Evolutionary conservation across 2,888 invertebrate species (phyloP), one percentile per base, ranked within the genome.

Genomic region (Blomia tropicalis): DNA sequence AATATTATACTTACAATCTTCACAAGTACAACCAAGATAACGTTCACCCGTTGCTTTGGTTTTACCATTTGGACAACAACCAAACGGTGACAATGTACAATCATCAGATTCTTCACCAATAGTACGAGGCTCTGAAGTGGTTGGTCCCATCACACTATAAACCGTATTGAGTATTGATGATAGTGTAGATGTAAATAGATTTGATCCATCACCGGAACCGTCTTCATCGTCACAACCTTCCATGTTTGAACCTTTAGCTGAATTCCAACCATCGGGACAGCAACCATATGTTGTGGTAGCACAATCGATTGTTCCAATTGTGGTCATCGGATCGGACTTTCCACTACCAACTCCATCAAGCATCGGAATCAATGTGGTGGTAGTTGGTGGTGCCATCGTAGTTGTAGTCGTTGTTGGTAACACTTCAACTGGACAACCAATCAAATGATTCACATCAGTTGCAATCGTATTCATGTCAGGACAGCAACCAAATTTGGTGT

Each of bases 401-500:
- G 36, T 62, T 3, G 36, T 31, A 31, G 36, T 23, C 2, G 27
- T 56, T 11, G n/a, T n/a, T n/a, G n/a, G n/a, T n/a, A n/a, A 14
- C n/a, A 19, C 14, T 23, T 30, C 32, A 11, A 2, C 3, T 68
- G 66, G 63, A 56, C 67, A 67, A n/a, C 58, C 64, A 51, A 23
- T 58, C 17, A 43, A 60, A 25, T 68, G 59, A 19, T 2, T 1
- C 31, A 27, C 36, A 30, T 27, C 62, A n/a, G 93, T 87, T 68
- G 83, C 81, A 11, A 81, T 82, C 64, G 83, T 74, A 0, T 89
- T 89, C 75, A 91, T 88, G 0, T 84, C 81, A 11, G 62, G 56
- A 70, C 92, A 92, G 71, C 92, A 92, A 0, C 88, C 84, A 70
- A 82, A 86, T 22, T 79, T 81, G 0, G 85, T 79, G 67, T 81